Conservation (phyloP, 2,797 vertebrate species). For the Syngnathus acus region DNA sequence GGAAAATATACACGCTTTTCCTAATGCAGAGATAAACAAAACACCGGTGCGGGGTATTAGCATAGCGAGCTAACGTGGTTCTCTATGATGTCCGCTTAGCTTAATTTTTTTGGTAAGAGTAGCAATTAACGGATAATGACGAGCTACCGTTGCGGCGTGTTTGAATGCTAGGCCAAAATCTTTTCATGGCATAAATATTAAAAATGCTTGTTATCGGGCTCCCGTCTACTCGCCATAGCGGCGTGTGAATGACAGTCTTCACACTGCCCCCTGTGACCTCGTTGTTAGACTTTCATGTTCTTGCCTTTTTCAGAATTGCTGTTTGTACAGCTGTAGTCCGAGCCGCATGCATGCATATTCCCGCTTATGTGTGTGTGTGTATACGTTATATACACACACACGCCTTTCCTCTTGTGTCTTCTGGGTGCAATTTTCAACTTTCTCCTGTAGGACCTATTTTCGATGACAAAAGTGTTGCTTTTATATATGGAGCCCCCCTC, state of each 20-base stretch:
- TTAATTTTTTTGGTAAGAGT: constrained; percentile 48
- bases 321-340: constrained; percentile 66
- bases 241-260: constrained; percentile 45
- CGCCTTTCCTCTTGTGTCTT: constrained; percentile 52
- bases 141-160: constrained; percentile 55
- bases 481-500: constrained; percentile 67
- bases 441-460: constrained; percentile 74
- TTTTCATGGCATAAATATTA: constrained; percentile 63
- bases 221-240: not conserved
- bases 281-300: constrained; percentile 60
- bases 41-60: constrained; percentile 30
- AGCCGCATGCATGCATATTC: constrained; percentile 62
- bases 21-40: constrained; percentile 65
- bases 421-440: constrained; percentile 71
- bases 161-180: constrained; percentile 70
- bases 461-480: constrained; percentile 68
- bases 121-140: constrained; percentile 60
- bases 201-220: constrained; percentile 53
- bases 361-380: constrained; percentile 28
- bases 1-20: constrained; percentile 69
- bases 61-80: constrained; percentile 32
- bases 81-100: no score
- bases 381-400: constrained; percentile 28
- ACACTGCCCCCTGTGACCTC: constrained; percentile 62
- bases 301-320: constrained; percentile 65